Percentiles rank a stretch among this genome's conserved stretches.
phyloP scores from a whole-genome alignment of 2,113 vertebrate genomes.

The Rhea americana region DNA sequence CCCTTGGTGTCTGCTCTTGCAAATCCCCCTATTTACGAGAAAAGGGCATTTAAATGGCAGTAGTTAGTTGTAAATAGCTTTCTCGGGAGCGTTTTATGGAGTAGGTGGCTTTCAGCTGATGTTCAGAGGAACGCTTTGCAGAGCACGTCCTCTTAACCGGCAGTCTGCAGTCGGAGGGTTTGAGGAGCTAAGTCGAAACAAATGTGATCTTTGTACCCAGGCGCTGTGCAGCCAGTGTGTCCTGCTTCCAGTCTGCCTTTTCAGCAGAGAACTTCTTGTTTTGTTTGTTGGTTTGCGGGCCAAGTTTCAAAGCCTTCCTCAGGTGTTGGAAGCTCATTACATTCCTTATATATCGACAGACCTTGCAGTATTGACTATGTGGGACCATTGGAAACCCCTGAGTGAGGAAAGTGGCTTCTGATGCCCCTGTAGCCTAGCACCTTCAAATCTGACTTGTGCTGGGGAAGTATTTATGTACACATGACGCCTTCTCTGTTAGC shows the following conservation, averaged over 20 bases:
- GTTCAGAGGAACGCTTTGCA: not conserved
- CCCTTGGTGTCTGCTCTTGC: not conserved
- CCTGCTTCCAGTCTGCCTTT: not conserved
- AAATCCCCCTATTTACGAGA: conserved; percentile 8
- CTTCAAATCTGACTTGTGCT: not conserved
- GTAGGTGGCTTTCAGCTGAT: not conserved
- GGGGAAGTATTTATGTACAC: not conserved
- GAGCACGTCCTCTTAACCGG: not conserved
- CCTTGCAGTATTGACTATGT: not conserved
- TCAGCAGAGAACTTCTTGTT: not conserved
- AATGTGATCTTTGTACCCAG: conserved; percentile 51
- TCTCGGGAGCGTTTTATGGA: not conserved
- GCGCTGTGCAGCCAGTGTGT: not conserved
- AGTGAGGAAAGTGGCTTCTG: not conserved
- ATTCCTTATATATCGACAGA: not conserved
- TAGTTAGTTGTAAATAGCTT: not conserved
- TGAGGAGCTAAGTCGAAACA: conserved; percentile 42
- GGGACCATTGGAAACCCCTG: not conserved
- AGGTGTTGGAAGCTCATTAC: not conserved
- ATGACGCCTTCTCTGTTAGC: not conserved
- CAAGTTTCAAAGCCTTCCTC: not conserved
- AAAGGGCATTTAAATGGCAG: not conserved
- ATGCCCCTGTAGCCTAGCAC: not conserved
- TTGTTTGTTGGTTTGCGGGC: not conserved
- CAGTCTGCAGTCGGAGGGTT: conserved; percentile 14